Evolutionary conservation across 2,113 vertebrate genomes (phyloP), one percentile per base, ranked within the genome.

Genomic region (Chaetodon trifascialis): DNA sequence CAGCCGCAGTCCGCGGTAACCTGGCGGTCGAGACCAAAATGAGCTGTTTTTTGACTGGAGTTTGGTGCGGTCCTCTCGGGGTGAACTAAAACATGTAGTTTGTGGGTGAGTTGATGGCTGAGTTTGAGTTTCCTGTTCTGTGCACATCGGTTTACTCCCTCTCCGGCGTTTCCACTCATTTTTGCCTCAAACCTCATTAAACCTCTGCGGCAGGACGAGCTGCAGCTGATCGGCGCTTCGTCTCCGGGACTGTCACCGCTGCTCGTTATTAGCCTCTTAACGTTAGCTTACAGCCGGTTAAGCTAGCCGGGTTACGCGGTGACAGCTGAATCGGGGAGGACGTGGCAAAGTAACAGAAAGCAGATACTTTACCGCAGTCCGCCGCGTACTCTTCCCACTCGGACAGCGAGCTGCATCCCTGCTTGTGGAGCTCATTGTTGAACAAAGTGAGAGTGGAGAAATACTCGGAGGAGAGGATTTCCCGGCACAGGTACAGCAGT

Each of bases 351-450:
- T 68, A 86, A 70, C 64, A 59, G 34, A 52, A 74, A 84, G 72
- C 62, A 62, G 38, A 52, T 14, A 82, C 74, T 93, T 95, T 93
- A 96, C 96, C 96, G 91, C 96, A 96, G 90, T 96, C 96, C 1
- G 94, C 88, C 15, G 95, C 88, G 89, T 94, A 95, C 52, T 96
- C 95, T 63, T 96, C 95, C 95, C 95, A 95, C 58, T 96, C 96
- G 71, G 95, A 94, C 59, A 94, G 87, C 73, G 95, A 95, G 85
- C 93, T 92, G 87, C 96, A 96, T 40, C 95, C 95, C 85, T 95
- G 95, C 81, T 95, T 94, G 87, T 93, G 92, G 23, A 95, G 92
- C 47, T 95, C 95, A 14, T 90, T 94, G 86, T 95, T 95, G 91
- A 96, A 95, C 40, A 96, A 73, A 5, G 94, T 93, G 54, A 96